Evolutionary conservation across 2,888 invertebrate genomes (phyloP).

Genomic region (Gymnocheta viridis): DNA sequence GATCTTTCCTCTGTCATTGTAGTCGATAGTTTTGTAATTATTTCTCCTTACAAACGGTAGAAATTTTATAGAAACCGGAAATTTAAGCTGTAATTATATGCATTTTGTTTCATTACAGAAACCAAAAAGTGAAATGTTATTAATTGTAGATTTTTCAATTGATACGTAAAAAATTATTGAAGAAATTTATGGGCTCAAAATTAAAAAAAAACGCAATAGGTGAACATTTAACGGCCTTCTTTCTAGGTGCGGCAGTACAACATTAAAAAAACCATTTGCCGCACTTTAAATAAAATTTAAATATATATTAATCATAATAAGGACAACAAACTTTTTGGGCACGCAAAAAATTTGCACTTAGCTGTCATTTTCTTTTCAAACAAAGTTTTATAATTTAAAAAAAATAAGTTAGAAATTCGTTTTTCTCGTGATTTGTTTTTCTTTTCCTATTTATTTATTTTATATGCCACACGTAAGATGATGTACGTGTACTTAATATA

Average conservation of each 20-base stretch:
- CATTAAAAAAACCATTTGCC: neutral
- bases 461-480: constrained; percentile 28
- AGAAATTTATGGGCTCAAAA: no score
- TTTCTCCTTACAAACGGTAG: no score
- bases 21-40: neutral
- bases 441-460: neutral
- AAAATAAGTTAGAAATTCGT: neutral
- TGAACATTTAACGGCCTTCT: no score
- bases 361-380: constrained; percentile 4
- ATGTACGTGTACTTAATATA: neutral
- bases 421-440: neutral
- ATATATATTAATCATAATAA: constrained; percentile 5
- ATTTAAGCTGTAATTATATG: no score
- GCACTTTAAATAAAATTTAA: neutral
- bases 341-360: neutral
- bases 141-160: no score
- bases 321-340: neutral
- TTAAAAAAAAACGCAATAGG: neutral
- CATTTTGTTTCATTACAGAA: no score
- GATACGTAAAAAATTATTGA: no score
- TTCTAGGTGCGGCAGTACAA: no score
- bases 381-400: constrained; percentile 32
- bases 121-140: no score
- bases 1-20: neutral
- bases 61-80: no score